These are phyloP conservation scores for Panurus biarmicus DNA, from an alignment of 2,113 vertebrate genomes.

Conservation along the genomic window DNA sequence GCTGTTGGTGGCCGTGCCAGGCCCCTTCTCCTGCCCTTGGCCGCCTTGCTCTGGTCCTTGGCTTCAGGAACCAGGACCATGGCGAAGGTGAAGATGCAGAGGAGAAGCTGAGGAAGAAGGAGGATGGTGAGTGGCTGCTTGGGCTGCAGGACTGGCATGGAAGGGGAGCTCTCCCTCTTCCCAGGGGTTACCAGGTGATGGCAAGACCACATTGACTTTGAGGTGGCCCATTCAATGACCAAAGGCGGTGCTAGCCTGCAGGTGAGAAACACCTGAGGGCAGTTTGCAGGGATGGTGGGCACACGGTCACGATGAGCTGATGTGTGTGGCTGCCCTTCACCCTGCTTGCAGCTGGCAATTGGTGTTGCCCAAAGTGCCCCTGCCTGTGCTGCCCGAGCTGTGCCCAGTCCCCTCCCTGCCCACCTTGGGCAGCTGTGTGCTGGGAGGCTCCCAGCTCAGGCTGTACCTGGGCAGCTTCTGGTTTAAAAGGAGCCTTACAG, in stretches of 20 bases:
- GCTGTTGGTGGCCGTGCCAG: conserved; percentile 15
- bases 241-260: background rate
- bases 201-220: background rate
- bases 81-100: conserved; percentile 65
- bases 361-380: background rate
- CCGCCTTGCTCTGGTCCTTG: conserved; percentile 48
- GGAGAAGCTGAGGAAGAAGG: conserved; percentile 57
- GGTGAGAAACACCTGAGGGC: background rate
- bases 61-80: conserved; percentile 34
- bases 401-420: background rate
- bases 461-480: background rate
- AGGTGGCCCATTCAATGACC: background rate
- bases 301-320: rapidly evolving
- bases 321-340: rapidly evolving
- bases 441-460: background rate
- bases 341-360: background rate
- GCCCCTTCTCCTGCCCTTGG: conserved; percentile 62
- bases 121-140: background rate
- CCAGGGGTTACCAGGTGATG: background rate
- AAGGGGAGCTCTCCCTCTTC: background rate
- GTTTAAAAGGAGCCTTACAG: background rate
- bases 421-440: rapidly evolving
- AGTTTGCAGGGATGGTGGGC: background rate
- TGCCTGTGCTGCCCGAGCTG: rapidly evolving
- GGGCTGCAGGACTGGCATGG: background rate